These are phyloP conservation scores for Orchesellides sinensis DNA, from an alignment of 2,888 invertebrate genomes.

Conservation along the genomic window DNA sequence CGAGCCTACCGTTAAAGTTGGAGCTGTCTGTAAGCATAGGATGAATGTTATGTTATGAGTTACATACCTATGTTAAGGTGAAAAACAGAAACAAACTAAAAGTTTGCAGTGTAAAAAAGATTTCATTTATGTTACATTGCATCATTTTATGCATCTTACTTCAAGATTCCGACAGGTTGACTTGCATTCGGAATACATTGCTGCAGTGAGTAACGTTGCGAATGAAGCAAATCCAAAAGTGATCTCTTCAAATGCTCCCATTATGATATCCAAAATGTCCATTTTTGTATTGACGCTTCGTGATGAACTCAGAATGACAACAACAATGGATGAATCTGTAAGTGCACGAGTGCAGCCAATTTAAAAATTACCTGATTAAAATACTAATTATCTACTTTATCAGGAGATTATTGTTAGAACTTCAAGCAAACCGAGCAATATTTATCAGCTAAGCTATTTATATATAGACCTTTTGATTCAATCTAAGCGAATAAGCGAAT, in stretches of 20 bases:
- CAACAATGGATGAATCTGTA: too few relatives aligned
- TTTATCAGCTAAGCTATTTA: too few relatives aligned
- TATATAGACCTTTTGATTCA: too few relatives aligned
- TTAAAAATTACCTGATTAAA: too few relatives aligned
- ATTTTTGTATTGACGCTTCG: not conserved
- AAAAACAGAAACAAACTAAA: too few relatives aligned
- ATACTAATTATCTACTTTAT: too few relatives aligned
- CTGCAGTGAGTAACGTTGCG: slow-evolving; percentile 24
- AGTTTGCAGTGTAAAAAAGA: not conserved
- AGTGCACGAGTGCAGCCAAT: too few relatives aligned
- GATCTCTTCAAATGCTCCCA: slow-evolving; percentile 46
- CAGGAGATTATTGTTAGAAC: too few relatives aligned
- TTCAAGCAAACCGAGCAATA: too few relatives aligned
- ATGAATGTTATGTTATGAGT: not conserved
- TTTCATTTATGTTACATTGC: not conserved
- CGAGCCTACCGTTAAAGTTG: slow-evolving; percentile 19
- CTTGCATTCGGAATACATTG: slow-evolving; percentile 32
- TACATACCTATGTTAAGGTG: not conserved
- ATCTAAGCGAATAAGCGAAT: too few relatives aligned
- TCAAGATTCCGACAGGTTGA: slow-evolving; percentile 34
- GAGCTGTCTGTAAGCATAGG: slow-evolving; percentile 27
- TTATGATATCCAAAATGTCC: slow-evolving; percentile 22
- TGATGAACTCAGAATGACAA: too few relatives aligned
- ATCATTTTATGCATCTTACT: not conserved
- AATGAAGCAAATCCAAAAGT: slow-evolving; percentile 30